Evolutionary conservation across 2,888 invertebrate species (phyloP).

Genomic region (Beris morrisii): DNA sequence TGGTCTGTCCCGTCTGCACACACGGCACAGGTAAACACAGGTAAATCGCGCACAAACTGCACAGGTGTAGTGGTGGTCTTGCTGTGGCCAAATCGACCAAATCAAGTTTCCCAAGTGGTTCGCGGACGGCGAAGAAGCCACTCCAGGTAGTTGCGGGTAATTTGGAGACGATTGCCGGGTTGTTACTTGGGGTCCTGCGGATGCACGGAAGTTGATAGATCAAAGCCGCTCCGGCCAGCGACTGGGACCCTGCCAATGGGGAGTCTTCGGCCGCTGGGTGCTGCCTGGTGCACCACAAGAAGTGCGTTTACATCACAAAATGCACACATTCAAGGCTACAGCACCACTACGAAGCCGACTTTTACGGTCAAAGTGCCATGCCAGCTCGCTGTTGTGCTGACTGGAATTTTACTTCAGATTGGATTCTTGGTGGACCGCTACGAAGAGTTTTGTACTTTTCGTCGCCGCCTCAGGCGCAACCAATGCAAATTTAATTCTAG

Average conservation of each 20-base stretch:
- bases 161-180: background rate
- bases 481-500: too few species aligned
- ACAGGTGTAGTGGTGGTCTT: slow-evolving; percentile 19
- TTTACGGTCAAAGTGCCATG: slow-evolving; percentile 12
- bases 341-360: slow-evolving; percentile 2
- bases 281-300: slow-evolving; percentile 1
- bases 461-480: too few species aligned
- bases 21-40: slow-evolving; percentile 15
- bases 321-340: background rate
- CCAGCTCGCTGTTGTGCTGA: background rate
- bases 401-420: background rate
- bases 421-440: too few species aligned
- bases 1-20: background rate
- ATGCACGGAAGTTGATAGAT: background rate
- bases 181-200: background rate
- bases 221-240: too few species aligned
- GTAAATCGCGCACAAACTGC: background rate
- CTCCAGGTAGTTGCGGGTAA: background rate
- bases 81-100: background rate
- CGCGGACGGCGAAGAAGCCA: too few species aligned
- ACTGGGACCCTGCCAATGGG: too few species aligned
- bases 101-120: too few species aligned
- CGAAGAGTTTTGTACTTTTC: too few species aligned
- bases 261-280: slow-evolving; percentile 12
- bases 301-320: slow-evolving; percentile 15